Percentiles rank a stretch among this genome's conserved stretches.
phyloP scores from a whole-genome alignment of 1,140 invertebrate species.

The Belonocnema kinseyi region DNA sequence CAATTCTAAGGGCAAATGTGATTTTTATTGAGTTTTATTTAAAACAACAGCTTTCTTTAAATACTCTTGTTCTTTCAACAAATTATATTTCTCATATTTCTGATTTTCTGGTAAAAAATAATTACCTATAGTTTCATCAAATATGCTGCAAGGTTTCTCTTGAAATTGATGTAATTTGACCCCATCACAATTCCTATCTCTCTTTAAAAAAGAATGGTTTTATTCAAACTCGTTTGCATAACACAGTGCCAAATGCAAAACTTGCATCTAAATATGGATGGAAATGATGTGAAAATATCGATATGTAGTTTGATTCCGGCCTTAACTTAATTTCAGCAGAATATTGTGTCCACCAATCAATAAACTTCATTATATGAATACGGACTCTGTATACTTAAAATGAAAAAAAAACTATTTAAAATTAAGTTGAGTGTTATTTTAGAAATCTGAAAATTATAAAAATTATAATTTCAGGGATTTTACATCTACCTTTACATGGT shows the following conservation, averaged over 20 bases:
- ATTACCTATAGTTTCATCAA: no score
- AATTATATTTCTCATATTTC: background rate
- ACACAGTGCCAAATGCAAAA: background rate
- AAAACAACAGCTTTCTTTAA: no score
- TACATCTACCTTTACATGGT: slow-evolving; percentile 89
- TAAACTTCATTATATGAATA: background rate
- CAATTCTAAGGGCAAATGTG: no score
- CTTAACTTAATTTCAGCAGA: slow-evolving; percentile 7
- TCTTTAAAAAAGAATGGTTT: background rate
- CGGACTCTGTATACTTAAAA: background rate
- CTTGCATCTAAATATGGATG: slow-evolving; percentile 17
- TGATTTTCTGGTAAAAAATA: no score
- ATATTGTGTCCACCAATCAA: background rate
- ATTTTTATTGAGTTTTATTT: no score
- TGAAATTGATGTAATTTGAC: background rate
- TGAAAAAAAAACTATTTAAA: no score
- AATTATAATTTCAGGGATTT: slow-evolving; percentile 81
- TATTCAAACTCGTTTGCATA: background rate
- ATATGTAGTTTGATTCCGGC: slow-evolving; percentile 13
- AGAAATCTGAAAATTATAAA: background rate
- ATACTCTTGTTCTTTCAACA: background rate
- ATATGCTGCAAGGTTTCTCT: background rate
- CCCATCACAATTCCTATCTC: background rate
- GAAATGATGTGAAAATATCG: slow-evolving; percentile 24
- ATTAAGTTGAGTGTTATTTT: no score